Conservation (phyloP, 2,113 vertebrate species). For the Sander lucioperca region DNA sequence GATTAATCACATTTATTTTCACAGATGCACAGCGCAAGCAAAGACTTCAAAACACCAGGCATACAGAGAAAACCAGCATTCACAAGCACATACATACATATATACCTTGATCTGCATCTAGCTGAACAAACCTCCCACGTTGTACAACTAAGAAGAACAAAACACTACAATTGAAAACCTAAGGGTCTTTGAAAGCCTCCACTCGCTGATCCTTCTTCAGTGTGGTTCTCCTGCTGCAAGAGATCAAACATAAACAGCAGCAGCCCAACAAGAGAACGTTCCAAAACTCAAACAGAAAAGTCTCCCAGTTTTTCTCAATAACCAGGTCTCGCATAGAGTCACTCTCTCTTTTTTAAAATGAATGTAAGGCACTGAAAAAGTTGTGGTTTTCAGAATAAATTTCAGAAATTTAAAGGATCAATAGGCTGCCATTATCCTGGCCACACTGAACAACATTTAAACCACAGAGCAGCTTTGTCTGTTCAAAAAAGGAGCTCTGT, state of each 20-base stretch:
- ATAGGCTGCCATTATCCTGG: constrained; percentile 63
- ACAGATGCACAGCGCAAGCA: constrained; percentile 19
- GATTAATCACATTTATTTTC: constrained; percentile 59
- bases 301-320: constrained; percentile 1
- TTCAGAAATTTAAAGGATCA: constrained; percentile 42
- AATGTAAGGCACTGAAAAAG: constrained; percentile 34
- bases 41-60: constrained; percentile 23
- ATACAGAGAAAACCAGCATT: constrained; percentile 29
- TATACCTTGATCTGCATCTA: constrained; percentile 63
- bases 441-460: constrained; percentile 57
- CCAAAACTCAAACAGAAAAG: constrained; percentile 22
- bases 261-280: constrained; percentile 32
- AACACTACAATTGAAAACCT: constrained; percentile 60
- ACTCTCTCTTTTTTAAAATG: constrained; percentile 39
- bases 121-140: constrained; percentile 64
- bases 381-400: constrained; percentile 50
- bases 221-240: constrained; percentile 49
- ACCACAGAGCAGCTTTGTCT: constrained; percentile 66
- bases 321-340: constrained; percentile 10
- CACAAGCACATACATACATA: constrained; percentile 41
- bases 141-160: constrained; percentile 53
- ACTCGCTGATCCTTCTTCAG: constrained; percentile 50
- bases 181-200: constrained; percentile 68
- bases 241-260: constrained; percentile 60
- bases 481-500: constrained; percentile 28